Conservation (phyloP, 2,797 vertebrate genomes). For the Pelodytes ibericus region DNA sequence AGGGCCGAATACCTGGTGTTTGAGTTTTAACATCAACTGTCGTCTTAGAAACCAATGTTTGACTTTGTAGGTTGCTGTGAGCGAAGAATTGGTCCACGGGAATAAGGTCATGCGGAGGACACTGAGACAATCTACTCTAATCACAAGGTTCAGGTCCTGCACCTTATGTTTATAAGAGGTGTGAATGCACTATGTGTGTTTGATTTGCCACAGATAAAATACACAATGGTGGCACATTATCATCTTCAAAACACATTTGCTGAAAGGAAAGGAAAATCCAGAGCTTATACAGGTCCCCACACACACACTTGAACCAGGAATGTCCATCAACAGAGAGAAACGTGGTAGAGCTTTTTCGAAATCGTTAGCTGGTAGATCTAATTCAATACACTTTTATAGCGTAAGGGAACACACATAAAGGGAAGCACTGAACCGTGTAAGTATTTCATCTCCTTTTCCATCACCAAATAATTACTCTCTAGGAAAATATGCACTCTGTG, state of each 20-base stretch:
- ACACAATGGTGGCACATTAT: conserved; percentile 29
- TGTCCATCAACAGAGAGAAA: background rate
- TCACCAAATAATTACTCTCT: conserved; percentile 24
- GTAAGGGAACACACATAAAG: background rate
- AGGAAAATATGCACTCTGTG: conserved; percentile 11
- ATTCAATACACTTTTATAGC: background rate
- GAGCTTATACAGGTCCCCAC: conserved; percentile 33
- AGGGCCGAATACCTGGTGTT: conserved; percentile 28
- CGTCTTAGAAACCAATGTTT: conserved; percentile 40
- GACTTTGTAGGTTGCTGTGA: conserved; percentile 22
- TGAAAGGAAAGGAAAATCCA: conserved; percentile 21
- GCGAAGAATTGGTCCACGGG: conserved; percentile 27
- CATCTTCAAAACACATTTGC: conserved; percentile 23
- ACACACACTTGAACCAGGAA: background rate
- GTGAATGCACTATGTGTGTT: conserved; percentile 20
- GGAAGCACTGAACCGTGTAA: conserved; percentile 1
- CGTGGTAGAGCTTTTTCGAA: background rate
- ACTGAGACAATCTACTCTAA: conserved; percentile 38
- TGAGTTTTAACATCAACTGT: conserved; percentile 13
- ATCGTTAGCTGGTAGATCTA: background rate
- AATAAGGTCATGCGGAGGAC: conserved; percentile 41
- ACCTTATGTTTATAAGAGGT: conserved; percentile 50
- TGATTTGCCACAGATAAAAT: conserved; percentile 32
- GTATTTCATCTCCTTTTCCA: conserved; percentile 14
- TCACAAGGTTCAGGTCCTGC: conserved; percentile 30